Evolutionary conservation across 1,140 invertebrate species (phyloP).

Genomic region (Teleopsis dalmanni): DNA sequence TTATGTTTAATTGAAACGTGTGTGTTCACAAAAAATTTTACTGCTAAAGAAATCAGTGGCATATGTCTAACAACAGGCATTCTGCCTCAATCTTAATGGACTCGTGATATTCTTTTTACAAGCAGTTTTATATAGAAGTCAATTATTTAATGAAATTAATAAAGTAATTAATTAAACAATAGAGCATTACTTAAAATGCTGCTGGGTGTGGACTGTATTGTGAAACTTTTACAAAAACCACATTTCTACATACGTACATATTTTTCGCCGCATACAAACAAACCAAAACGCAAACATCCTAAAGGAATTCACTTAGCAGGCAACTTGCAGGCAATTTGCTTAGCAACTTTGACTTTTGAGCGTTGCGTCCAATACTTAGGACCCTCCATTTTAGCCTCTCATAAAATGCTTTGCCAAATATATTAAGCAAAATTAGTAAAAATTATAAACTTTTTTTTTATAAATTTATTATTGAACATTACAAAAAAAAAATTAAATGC

Average conservation of each 20-base stretch:
- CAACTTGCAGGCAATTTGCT: not conserved
- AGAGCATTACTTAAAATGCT: too few species aligned
- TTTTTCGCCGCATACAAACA: not conserved
- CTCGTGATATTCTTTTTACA: too few species aligned
- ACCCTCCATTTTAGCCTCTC: not conserved
- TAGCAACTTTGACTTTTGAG: not conserved
- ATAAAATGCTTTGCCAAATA: slow-evolving; percentile 8
- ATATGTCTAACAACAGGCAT: too few species aligned
- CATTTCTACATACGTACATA: not conserved
- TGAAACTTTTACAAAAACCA: too few species aligned
- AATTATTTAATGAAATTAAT: too few species aligned
- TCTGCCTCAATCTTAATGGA: too few species aligned
- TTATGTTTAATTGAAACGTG: too few species aligned
- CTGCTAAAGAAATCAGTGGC: too few species aligned
- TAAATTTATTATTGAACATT: slow-evolving; percentile 12
- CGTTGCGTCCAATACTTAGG: not conserved
- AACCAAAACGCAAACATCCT: not conserved
- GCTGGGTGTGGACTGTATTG: too few species aligned
- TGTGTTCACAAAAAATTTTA: too few species aligned
- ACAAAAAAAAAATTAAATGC: not conserved
- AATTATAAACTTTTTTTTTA: slow-evolving; percentile 12
- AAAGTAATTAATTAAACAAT: too few species aligned
- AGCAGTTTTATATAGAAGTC: too few species aligned
- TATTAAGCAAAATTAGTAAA: slow-evolving; percentile 14
- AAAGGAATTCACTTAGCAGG: not conserved